phyloP scores from a whole-genome alignment of 2,113 vertebrate genomes.

The Ammodytes dubius region DNA sequence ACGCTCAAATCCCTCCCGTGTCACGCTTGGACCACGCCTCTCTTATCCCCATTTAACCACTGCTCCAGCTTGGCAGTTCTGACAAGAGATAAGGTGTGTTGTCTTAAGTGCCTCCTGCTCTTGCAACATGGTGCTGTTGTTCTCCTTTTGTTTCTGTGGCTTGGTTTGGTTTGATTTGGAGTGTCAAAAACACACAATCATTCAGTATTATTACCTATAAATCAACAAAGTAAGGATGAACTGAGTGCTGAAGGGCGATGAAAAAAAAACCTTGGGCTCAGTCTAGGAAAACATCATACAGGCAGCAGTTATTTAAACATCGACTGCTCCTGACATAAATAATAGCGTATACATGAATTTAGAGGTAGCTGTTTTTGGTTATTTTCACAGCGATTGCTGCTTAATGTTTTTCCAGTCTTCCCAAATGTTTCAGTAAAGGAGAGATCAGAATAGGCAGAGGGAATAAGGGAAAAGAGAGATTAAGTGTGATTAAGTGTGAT shows the following conservation, averaged over 20 bases:
- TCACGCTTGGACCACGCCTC: slow-evolving; percentile 25
- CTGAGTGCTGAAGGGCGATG: not conserved
- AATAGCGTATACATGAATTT: not conserved
- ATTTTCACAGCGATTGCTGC: not conserved
- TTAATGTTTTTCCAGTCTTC: not conserved
- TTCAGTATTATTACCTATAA: slow-evolving; percentile 6
- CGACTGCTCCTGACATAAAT: not conserved
- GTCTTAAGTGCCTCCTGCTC: not conserved
- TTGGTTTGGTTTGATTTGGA: not conserved
- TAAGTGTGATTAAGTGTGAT: slow-evolving; percentile 17
- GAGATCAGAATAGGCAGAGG: slow-evolving; percentile 22
- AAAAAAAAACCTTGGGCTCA: slow-evolving; percentile 1
- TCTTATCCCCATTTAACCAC: slow-evolving; percentile 50
- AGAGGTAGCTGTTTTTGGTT: not conserved
- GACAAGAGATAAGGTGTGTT: slow-evolving; percentile 42
- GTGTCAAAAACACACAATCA: slow-evolving; percentile 6
- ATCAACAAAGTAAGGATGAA: not conserved
- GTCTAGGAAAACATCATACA: slow-evolving; percentile 7
- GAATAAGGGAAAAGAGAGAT: slow-evolving; percentile 27
- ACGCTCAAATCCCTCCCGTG: slow-evolving; percentile 5
- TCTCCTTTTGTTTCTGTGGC: slow-evolving; percentile 6
- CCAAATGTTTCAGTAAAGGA: slow-evolving; percentile 30
- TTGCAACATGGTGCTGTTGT: slow-evolving; percentile 47
- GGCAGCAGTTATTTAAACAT: slow-evolving; percentile 6
- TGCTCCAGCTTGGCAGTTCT: slow-evolving; percentile 42